Evolutionary conservation across 1,140 invertebrate genomes (phyloP).

Genomic region (Aethina tumida): DNA sequence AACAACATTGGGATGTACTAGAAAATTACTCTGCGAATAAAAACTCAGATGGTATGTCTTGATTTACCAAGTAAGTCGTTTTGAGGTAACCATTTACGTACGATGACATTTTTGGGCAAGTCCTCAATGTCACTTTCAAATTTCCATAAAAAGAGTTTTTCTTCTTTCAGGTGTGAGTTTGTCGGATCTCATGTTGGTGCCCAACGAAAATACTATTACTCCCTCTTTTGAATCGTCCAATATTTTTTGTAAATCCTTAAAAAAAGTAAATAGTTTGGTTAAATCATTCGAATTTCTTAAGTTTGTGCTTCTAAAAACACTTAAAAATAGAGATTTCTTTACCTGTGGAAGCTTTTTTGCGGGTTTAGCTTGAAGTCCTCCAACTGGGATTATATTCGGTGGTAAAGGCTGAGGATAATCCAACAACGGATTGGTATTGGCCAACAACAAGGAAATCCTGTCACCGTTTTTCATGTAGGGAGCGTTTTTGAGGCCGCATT

Average conservation of each 20-base stretch:
- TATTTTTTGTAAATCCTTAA: constrained; percentile 37
- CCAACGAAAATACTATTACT: constrained; percentile 41
- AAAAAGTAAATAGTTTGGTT: constrained; percentile 18
- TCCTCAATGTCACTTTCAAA: constrained; percentile 37
- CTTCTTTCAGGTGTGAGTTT: constrained; percentile 30
- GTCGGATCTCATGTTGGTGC: constrained; percentile 37
- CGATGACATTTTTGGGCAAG: constrained; percentile 39
- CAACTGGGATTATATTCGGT: constrained; percentile 44
- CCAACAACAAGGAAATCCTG: constrained; percentile 17
- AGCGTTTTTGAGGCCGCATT: constrained; percentile 6
- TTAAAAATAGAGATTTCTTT: neutral
- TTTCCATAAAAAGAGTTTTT: constrained; percentile 42
- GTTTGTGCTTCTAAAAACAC: neutral
- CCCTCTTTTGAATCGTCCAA: constrained; percentile 38
- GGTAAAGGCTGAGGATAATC: constrained; percentile 10
- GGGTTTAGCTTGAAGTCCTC: constrained; percentile 40
- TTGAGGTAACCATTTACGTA: constrained; percentile 45
- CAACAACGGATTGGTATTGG: constrained; percentile 13
- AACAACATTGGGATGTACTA: constrained; percentile 26
- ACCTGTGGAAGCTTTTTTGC: constrained; percentile 15
- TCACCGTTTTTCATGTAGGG: constrained; percentile 10
- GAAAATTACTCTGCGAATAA: constrained; percentile 6
- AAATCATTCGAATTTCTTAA: neutral
- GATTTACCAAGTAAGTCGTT: constrained; percentile 44
- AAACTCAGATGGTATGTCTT: neutral